A percentile compares a stretch with the other conserved stretches of the same genome.
Conservation (phyloP, 2,888 invertebrate genomes). For the Hecatera dysodea region DNA sequence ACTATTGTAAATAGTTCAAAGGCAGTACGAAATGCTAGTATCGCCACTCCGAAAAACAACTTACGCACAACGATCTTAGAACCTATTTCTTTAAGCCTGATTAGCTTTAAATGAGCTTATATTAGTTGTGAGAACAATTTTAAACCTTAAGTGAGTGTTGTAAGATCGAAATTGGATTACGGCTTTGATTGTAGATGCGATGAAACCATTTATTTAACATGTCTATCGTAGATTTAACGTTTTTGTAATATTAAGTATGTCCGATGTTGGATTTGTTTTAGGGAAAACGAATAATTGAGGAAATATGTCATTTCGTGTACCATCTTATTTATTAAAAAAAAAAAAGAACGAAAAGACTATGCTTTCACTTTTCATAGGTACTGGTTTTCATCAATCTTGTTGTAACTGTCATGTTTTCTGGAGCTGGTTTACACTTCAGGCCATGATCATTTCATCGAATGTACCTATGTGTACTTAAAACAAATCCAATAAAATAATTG, state of each 20-base stretch:
- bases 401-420: not conserved
- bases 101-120: constrained; percentile 39
- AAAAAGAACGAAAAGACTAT: not conserved
- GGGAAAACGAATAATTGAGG: not conserved
- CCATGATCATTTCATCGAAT: not conserved
- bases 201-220: constrained; percentile 43
- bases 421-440: not conserved
- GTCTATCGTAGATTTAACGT: constrained; percentile 57
- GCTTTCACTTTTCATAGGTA: not conserved
- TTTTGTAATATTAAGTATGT: constrained; percentile 52
- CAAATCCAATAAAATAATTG: constrained; percentile 50
- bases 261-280: constrained; percentile 61
- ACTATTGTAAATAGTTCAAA: not conserved
- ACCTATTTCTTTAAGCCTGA: constrained; percentile 51
- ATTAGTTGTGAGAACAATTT: constrained; percentile 54
- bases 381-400: not conserved
- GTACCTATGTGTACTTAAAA: constrained; percentile 44
- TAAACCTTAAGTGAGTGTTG: constrained; percentile 44
- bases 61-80: constrained; percentile 57
- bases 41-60: constrained; percentile 2
- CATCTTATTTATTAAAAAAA: not conserved
- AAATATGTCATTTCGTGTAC: too few species aligned
- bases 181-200: constrained; percentile 55
- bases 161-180: constrained; percentile 50
- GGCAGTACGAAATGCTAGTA: constrained; percentile 5